Base-by-base conservation (phyloP, 2,888 invertebrate species). In the Linyphia triangularis region DNA sequence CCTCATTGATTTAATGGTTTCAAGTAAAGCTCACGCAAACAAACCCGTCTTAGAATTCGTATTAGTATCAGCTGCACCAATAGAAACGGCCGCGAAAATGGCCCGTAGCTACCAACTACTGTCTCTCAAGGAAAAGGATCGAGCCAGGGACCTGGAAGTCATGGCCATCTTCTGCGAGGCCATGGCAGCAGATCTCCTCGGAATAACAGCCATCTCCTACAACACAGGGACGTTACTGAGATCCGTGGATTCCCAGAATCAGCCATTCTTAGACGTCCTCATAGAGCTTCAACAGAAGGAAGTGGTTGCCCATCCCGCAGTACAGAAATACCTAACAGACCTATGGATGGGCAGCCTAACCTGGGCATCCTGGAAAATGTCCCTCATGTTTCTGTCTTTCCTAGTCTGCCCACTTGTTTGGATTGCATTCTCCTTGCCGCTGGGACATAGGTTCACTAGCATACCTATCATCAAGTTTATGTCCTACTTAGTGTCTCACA, bases 401-500 rank as follows among this genome's bases (percentile, higher is more conserved):
- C 95, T 99, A 92, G 94, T 98, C 81, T 97, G 97, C 92, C 99
- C 99, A 57, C 97, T 99, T 6, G 96, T 99, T 40, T 99, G 99
- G 99, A 94, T 99, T 91, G 96, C 96, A 73, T 97, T 99, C 93
- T 98, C 98, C 90, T 95, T 99, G 92, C 99, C 99, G 77, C 94
- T 98, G 92, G 97, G 97, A 61, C 98, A 98, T 94, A 96, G 96
- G 93, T 98, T 97, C 94, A 97, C 98, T 94, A 97, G 98, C 94
- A 97, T 99, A 92, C 99, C 99, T 86, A 99, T 99, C 92, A 98
- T 99, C 92, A 99, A 99, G 94, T 99, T 99, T 94, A 99, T 99
- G 97, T 98, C 99, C 65, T 99, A 99, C 93, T 95, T 99, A 91
- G 99, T 99, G 28, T 99, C 99, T 7, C 99, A 99, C 94, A 96